phyloP scores from a whole-genome alignment of 1,140 invertebrate genomes.

The Atta texana region DNA sequence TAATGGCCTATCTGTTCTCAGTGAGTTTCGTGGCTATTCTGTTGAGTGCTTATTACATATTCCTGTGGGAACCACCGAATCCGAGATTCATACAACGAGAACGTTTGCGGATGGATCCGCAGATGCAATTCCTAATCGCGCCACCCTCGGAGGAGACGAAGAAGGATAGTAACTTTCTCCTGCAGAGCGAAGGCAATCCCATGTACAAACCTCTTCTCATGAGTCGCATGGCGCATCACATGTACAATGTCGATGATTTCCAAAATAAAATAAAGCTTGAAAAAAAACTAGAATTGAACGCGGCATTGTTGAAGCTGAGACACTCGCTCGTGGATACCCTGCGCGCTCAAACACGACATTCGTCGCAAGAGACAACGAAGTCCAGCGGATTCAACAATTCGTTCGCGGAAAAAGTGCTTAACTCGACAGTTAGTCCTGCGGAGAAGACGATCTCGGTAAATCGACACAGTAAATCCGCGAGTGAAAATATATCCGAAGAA shows the following conservation, averaged over 20 bases:
- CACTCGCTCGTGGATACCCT: constrained; percentile 27
- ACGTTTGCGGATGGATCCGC: constrained; percentile 60
- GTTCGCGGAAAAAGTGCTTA: not conserved
- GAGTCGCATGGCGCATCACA: not conserved
- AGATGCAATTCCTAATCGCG: constrained; percentile 60
- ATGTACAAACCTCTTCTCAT: not conserved
- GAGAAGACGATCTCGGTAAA: not conserved
- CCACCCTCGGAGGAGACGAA: not conserved
- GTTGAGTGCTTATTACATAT: constrained; percentile 93
- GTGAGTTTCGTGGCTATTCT: constrained; percentile 93
- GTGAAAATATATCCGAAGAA: not conserved
- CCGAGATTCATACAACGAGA: constrained; percentile 73
- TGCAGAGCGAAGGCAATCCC: not conserved
- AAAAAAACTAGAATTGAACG: constrained; percentile 14
- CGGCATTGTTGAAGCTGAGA: constrained; percentile 28
- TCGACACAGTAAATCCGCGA: not conserved
- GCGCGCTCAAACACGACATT: not conserved
- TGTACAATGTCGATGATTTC: not conserved
- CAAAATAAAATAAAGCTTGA: not conserved
- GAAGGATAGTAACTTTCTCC: not conserved
- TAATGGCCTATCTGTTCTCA: constrained; percentile 92
- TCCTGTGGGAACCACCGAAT: constrained; percentile 92
- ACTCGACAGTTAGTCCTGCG: not conserved
- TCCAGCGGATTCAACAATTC: not conserved
- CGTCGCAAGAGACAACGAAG: not conserved